A percentile compares a stretch with the other conserved stretches of the same genome.
These are phyloP conservation scores for Zygothrica quintamaculata DNA, from an alignment of 2,888 invertebrate genomes.

Conservation along the genomic window DNA sequence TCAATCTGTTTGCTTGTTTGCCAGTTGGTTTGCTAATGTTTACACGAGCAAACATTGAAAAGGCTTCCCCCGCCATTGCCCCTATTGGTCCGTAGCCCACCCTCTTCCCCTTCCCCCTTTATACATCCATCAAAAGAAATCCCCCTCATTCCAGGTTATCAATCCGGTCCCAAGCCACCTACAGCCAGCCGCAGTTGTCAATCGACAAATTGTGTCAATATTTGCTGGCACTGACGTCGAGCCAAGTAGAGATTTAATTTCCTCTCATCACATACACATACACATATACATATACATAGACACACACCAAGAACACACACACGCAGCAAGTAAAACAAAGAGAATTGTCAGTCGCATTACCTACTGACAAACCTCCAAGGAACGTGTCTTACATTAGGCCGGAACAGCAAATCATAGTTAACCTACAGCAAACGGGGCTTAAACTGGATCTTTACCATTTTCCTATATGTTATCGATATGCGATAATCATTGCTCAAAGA, in stretches of 20 bases:
- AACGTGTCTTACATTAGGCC: not conserved
- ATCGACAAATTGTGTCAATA: slow-evolving; percentile 77
- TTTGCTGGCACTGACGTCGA: slow-evolving; percentile 70
- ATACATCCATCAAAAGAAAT: slow-evolving; percentile 18
- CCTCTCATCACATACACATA: slow-evolving; percentile 53
- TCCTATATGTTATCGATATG: not conserved
- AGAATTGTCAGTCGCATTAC: slow-evolving; percentile 9
- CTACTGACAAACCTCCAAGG: not conserved
- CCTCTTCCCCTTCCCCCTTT: slow-evolving; percentile 2
- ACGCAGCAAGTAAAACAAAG: slow-evolving; percentile 17
- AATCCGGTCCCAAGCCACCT: slow-evolving; percentile 18
- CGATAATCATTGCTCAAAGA: not conserved
- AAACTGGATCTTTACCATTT: not conserved
- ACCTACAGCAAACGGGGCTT: not conserved
- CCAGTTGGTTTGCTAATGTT: slow-evolving; percentile 78
- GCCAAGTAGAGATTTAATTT: slow-evolving; percentile 76
- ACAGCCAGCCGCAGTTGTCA: slow-evolving; percentile 63
- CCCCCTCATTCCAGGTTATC: too few relatives aligned
- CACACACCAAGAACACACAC: not conserved
- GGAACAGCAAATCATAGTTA: not conserved
- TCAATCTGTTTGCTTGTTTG: slow-evolving; percentile 78
- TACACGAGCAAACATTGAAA: slow-evolving; percentile 72
- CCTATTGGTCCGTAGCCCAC: not conserved
- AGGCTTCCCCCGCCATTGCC: slow-evolving; percentile 1
- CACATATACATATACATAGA: slow-evolving; percentile 9